Base-by-base conservation (phyloP, 2,888 invertebrate species). In the Aspidiotus rigidus region DNA sequence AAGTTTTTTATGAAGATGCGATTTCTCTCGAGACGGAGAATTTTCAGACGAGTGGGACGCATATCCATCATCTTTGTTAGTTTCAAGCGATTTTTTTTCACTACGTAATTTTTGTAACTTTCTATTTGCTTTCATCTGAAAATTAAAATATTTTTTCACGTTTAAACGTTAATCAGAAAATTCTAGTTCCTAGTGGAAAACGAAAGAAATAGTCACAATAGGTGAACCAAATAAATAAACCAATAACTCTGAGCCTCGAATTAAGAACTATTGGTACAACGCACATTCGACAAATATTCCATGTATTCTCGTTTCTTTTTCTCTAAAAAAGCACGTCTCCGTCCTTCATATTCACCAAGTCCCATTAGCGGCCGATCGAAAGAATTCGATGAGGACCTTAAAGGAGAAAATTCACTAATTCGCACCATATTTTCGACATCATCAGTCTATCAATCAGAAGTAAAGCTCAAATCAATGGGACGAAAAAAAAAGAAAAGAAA, bases 331-430 rank as follows among this genome's bases (percentile, higher is more conserved):
- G 57, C 61, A 54, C 69, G 70, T 69, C 64, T 69, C n/a, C 61
- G 63, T 17, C 55, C 42, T 40, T 72, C 71, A 17, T 70, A 72
- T 44, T 72, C 71, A 15, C 71, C 71, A 17, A 72, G 40, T 3
- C 70, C 71, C 55, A 72, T 53, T 16, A 70, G 55, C 28, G 70
- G 69, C 62, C 64, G 59, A 8, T 64, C 41, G 28, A 42, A 66
- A 9, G 67, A 41, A 70, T 63, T 66, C 64, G 69, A 69, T 44
- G 69, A 70, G 42, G 70, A 70, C 70, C 70, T 72, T 62, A 70
- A 62, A 7, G 71, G 71, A 9, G 70, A 72, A 64, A 64, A 72
- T 64, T 72, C 71, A 59, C 71, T 70, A 69, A 64, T 64, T 57
- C 71, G 71, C 17, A 72, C 69, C 49, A 44, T 59, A 49, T 17